A percentile compares a stretch with the other conserved stretches of the same genome.
Evolutionary conservation across 2,797 vertebrate genomes (phyloP).

Genomic region (Dermochelys coriacea): DNA sequence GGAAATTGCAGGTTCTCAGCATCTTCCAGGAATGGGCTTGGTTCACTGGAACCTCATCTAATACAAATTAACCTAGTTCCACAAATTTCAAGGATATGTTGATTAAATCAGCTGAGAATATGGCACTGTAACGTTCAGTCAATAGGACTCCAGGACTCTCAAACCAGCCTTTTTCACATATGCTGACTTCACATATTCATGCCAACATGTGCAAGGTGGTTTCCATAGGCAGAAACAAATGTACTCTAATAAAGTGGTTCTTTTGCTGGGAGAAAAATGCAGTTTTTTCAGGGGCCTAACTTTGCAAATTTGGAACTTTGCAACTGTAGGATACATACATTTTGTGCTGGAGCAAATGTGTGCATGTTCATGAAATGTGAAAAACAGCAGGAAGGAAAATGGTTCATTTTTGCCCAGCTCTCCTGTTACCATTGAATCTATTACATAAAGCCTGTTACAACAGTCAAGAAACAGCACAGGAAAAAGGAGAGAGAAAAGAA

Average conservation of each 20-base stretch:
- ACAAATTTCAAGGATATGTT: neutral
- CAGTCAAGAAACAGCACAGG: accelerated
- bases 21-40: too few species aligned
- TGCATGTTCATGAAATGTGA: too few species aligned
- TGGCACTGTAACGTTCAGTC: neutral
- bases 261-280: neutral
- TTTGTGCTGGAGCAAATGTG: neutral
- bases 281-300: neutral
- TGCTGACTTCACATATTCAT: neutral
- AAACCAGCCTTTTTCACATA: neutral
- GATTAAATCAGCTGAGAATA: neutral
- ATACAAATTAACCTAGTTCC: too few species aligned
- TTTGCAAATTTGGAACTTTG: too few species aligned
- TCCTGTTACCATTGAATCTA: neutral
- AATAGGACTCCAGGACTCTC: neutral
- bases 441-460: neutral
- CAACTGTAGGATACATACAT: neutral
- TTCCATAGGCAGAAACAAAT: neutral
- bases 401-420: neutral
- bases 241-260: neutral
- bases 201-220: neutral
- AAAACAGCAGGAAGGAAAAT: too few species aligned
- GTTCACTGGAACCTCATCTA: too few species aligned
- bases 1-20: too few species aligned
- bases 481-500: neutral